A percentile compares a stretch with the other conserved stretches of the same genome.
Conservation (phyloP, 2,888 invertebrate genomes). For the Halictus quadricinctus region DNA sequence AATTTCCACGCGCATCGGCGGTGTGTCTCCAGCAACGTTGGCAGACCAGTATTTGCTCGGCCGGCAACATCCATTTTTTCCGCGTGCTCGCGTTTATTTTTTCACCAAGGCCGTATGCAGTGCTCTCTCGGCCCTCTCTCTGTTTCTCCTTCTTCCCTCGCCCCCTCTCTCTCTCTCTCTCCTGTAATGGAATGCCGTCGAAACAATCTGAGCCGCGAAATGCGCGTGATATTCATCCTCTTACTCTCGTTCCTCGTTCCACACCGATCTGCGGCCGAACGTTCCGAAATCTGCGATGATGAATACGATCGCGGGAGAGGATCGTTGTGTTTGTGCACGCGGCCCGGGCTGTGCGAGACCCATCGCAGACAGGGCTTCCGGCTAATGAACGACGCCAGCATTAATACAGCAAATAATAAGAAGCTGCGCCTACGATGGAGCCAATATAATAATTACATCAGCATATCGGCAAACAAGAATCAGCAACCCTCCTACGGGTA, state of each 20-base stretch:
- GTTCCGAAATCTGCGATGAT: conserved; percentile 18
- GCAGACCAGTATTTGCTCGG: conserved; percentile 61
- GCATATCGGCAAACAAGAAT: conserved; percentile 82
- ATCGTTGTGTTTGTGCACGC: not conserved
- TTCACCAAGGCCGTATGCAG: conserved; percentile 16
- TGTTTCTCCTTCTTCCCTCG: not conserved
- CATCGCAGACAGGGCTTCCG: conserved; percentile 53
- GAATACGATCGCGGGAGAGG: conserved; percentile 9
- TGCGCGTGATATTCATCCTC: conserved; percentile 48
- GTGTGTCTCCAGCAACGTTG: conserved; percentile 58
- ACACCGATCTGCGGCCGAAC: conserved; percentile 16
- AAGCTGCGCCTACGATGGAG: conserved; percentile 66
- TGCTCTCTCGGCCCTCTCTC: not conserved
- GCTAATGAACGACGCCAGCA: conserved; percentile 72
- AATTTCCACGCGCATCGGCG: conserved; percentile 62
- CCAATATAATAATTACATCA: conserved; percentile 83
- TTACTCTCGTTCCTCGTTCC: conserved; percentile 32
- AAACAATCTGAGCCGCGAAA: conserved; percentile 61
- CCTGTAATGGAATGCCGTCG: conserved; percentile 60
- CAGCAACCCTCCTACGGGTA: conserved; percentile 74
- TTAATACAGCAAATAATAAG: conserved; percentile 76
- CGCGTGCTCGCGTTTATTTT: conserved; percentile 60
- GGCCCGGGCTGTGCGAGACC: not conserved
- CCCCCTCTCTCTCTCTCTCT: not conserved
- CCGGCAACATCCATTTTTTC: conserved; percentile 64